Evolutionary conservation across 2,888 invertebrate species (phyloP), one percentile per base, ranked within the genome.

Genomic region (Cryptocephalus primarius): DNA sequence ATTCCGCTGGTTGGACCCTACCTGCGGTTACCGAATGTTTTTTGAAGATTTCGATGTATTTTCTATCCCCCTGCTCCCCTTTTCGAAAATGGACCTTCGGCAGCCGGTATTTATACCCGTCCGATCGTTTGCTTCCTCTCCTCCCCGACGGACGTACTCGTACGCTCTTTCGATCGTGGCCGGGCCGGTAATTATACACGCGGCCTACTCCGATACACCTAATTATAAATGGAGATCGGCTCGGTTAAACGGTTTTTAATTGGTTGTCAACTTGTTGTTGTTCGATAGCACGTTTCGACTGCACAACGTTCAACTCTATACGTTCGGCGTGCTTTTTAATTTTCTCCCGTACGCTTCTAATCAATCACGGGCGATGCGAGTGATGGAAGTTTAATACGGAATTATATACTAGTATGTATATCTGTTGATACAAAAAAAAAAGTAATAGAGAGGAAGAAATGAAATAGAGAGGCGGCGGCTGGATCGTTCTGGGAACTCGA

Each of bases 241-340:
- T 52, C 56, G 60, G 62, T 62, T 65, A 65, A 66, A 66, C 63
- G 64, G 61, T 66, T 66, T 66, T 66, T 66, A 66, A 66, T 66
- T 66, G 66, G 66, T 62, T 65, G 65, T 65, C 65, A 65, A 65
- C 65, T 62, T 61, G 63, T 62, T 64, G 59, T 59, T 36, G 36
- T 36, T 36, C 36, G 12, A 11, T 36, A n/a, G 12, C n/a, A 36
- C 11, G 36, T n/a, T 11, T 36, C 36, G 12, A 12, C 36, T 36
- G 11, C 36, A 12, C 36, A n/a, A n/a, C 11, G 36, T 12, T 12
- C 12, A 12, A 12, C 36, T 12, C 11, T 36, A 36, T 36, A 22
- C 36, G 36, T 36, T 11, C 12, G 36, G 36, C 33, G 47, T 44
- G 42, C 45, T 45, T 51, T 53, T 51, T 53, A 47, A 51, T 53